phyloP scores from a whole-genome alignment of 2,113 vertebrate species.

The Lamprologus lemairii region DNA sequence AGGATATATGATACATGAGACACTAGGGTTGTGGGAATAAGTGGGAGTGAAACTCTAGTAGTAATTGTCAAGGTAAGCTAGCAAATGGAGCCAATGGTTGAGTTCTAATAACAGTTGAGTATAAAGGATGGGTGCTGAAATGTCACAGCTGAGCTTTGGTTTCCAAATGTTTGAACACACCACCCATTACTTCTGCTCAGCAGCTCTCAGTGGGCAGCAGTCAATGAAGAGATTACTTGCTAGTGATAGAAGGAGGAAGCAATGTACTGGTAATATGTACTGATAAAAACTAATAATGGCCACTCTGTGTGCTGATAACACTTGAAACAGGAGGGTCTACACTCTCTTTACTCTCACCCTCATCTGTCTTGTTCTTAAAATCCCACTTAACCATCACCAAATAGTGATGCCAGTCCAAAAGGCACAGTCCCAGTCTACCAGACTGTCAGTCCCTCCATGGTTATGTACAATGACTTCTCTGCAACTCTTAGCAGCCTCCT shows the following conservation, averaged over 20 bases:
- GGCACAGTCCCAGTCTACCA: neutral
- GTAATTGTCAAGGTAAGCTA: neutral
- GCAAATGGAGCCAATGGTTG: neutral
- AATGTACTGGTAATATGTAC: neutral
- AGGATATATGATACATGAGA: fast-evolving
- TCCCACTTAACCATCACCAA: neutral
- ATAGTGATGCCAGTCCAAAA: neutral
- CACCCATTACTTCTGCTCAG: neutral
- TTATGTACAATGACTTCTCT: neutral
- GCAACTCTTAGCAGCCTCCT: neutral
- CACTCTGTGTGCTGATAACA: neutral
- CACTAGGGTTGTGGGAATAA: neutral
- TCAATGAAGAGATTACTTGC: neutral
- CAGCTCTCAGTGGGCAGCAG: neutral
- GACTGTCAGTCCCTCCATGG: neutral
- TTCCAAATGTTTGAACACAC: neutral
- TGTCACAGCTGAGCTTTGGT: neutral
- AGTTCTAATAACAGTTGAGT: neutral
- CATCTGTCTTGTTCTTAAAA: neutral
- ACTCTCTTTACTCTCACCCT: neutral
- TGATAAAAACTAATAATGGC: neutral
- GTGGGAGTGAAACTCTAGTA: neutral
- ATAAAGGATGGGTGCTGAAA: neutral
- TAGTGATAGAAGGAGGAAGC: neutral
- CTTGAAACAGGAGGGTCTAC: neutral